Evolutionary conservation across 2,113 vertebrate species (phyloP).

Genomic region (Petrocephalus zakoni): DNA sequence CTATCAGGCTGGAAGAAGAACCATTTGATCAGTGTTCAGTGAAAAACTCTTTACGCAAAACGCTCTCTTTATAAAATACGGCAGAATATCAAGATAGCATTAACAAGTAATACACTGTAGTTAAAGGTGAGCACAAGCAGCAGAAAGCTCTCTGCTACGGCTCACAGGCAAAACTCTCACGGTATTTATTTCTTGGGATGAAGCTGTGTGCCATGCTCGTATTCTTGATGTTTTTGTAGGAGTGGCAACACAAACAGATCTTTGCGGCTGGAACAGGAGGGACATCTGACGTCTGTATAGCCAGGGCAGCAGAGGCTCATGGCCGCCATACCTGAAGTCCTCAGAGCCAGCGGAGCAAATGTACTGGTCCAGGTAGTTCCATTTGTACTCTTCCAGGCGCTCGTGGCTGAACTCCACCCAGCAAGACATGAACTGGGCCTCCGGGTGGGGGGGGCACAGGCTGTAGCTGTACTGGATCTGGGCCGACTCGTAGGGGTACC

Average conservation of each 20-base stretch:
- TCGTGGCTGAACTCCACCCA: constrained; percentile 98
- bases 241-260: not conserved
- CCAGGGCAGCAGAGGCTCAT: not conserved
- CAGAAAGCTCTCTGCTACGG: not conserved
- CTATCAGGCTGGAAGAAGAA: constrained; percentile 71
- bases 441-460: constrained; percentile 85
- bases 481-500: constrained; percentile 88
- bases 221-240: not conserved
- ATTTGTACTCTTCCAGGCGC: constrained; percentile 93
- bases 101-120: not conserved
- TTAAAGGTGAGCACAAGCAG: not conserved
- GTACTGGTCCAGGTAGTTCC: constrained; percentile 98
- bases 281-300: not conserved
- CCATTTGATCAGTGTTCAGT: not conserved
- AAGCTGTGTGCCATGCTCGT: not conserved
- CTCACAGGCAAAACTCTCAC: not conserved
- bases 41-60: not conserved
- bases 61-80: not conserved
- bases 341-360: constrained; percentile 95
- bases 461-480: constrained; percentile 95
- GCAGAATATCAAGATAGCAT: not conserved
- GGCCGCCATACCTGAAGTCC: constrained; percentile 79
- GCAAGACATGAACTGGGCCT: constrained; percentile 83
- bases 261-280: not conserved
- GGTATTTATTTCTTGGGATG: not conserved